A percentile compares a stretch with the other conserved stretches of the same genome.
These are phyloP conservation scores for Nylanderia fulva DNA, from an alignment of 1,140 invertebrate species.

Conservation along the genomic window DNA sequence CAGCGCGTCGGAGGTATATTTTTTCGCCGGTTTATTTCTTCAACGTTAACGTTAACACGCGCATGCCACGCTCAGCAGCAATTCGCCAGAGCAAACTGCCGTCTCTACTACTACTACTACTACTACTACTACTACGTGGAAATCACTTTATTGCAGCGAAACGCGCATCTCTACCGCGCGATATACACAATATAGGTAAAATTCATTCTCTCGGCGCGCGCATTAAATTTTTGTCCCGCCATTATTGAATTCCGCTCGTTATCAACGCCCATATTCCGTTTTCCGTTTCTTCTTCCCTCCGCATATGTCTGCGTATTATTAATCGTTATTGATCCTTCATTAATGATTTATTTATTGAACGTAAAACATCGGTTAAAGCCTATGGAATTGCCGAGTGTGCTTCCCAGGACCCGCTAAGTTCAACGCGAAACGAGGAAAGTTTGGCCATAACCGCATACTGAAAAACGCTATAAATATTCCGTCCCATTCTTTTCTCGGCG, in stretches of 20 bases:
- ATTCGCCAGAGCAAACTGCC: slow-evolving; percentile 20
- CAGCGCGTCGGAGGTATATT: neutral
- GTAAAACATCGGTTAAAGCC: slow-evolving; percentile 9
- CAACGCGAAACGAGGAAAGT: slow-evolving; percentile 34
- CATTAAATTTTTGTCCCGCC: slow-evolving; percentile 22
- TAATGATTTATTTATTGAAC: slow-evolving; percentile 19
- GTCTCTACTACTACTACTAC: no score
- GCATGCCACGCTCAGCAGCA: slow-evolving; percentile 38
- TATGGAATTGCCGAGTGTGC: neutral
- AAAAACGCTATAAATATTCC: slow-evolving; percentile 38
- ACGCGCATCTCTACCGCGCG: slow-evolving; percentile 22
- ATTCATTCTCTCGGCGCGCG: slow-evolving; percentile 4
- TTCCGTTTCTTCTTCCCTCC: neutral
- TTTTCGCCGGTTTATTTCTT: slow-evolving; percentile 43
- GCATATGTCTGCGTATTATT: neutral
- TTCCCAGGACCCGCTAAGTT: neutral
- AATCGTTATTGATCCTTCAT: neutral
- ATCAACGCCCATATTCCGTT: neutral
- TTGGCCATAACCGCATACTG: neutral
- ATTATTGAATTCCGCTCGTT: slow-evolving; percentile 40
- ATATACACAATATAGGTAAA: neutral
- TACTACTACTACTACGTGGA: slow-evolving; percentile 26
- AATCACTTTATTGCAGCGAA: slow-evolving; percentile 44
- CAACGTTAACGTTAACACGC: slow-evolving; percentile 37
- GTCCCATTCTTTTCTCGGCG: slow-evolving; percentile 12